Conservation (phyloP, 2,888 invertebrate species). For the Ophraella communa region DNA sequence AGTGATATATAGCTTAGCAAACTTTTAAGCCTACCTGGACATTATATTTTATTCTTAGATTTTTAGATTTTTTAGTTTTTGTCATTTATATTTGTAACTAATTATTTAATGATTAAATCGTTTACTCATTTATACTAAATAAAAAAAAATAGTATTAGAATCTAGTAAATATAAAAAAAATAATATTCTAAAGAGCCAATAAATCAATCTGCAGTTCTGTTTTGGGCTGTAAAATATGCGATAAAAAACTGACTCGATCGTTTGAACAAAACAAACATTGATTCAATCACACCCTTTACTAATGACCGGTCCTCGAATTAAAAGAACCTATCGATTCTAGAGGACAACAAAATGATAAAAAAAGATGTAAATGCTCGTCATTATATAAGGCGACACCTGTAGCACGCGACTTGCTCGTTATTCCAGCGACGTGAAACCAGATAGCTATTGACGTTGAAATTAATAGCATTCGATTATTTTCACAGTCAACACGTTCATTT, state of each 20-base stretch:
- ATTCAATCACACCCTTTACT: slow-evolving; percentile 27
- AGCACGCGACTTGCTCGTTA: slow-evolving; percentile 58
- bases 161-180: no score
- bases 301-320: slow-evolving; percentile 25
- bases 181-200: no score
- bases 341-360: slow-evolving; percentile 1
- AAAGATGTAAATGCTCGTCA: slow-evolving; percentile 46
- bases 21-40: no score
- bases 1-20: no score
- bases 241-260: background rate
- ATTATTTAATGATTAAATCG: no score
- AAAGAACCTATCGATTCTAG: slow-evolving; percentile 26
- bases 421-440: slow-evolving; percentile 46
- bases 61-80: no score
- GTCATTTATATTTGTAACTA: no score
- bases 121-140: no score
- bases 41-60: no score
- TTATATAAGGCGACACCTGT: slow-evolving; percentile 55
- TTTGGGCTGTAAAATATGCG: background rate
- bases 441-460: slow-evolving; percentile 53
- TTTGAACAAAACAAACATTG: background rate
- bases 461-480: slow-evolving; percentile 58
- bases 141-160: no score
- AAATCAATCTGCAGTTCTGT: background rate
- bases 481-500: slow-evolving; percentile 52